Percentiles rank a stretch among this genome's conserved stretches.
These are phyloP conservation scores for Opisthocomus hoazin DNA, from an alignment of 2,113 vertebrate species.

Conservation along the genomic window DNA sequence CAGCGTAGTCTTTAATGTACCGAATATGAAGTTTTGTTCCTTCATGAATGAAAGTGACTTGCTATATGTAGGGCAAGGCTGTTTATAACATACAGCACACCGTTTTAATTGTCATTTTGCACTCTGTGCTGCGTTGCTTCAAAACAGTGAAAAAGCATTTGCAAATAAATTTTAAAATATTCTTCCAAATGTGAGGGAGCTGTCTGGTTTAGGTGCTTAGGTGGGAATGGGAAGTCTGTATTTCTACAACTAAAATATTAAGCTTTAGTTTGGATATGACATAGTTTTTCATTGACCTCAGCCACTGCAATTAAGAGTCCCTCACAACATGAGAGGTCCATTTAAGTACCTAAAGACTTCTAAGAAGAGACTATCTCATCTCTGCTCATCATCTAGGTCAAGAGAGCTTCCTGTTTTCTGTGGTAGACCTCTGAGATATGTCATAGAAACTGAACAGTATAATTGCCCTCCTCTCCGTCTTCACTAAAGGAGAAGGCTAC, in stretches of 20 bases:
- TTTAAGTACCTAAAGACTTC: neutral
- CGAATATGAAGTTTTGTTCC: neutral
- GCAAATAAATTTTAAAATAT: neutral
- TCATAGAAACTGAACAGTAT: neutral
- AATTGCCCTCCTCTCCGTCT: neutral
- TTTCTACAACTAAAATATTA: neutral
- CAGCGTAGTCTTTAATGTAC: neutral
- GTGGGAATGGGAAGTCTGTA: neutral
- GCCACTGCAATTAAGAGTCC: neutral
- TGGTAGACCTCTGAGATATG: neutral
- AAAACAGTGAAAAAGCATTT: neutral
- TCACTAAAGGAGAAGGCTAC: neutral
- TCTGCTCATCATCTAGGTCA: neutral
- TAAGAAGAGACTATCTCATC: neutral
- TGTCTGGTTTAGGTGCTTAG: neutral
- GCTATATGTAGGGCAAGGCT: constrained; percentile 23
- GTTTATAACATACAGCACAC: neutral
- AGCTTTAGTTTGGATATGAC: neutral
- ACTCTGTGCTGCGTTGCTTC: neutral
- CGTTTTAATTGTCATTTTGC: neutral
- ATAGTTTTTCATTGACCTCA: neutral
- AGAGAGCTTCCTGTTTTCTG: neutral
- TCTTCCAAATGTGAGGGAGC: neutral
- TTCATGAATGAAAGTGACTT: neutral
- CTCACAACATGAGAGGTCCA: neutral